Base-by-base conservation (phyloP, 2,888 invertebrate species). In the Chorisops tibialis region DNA sequence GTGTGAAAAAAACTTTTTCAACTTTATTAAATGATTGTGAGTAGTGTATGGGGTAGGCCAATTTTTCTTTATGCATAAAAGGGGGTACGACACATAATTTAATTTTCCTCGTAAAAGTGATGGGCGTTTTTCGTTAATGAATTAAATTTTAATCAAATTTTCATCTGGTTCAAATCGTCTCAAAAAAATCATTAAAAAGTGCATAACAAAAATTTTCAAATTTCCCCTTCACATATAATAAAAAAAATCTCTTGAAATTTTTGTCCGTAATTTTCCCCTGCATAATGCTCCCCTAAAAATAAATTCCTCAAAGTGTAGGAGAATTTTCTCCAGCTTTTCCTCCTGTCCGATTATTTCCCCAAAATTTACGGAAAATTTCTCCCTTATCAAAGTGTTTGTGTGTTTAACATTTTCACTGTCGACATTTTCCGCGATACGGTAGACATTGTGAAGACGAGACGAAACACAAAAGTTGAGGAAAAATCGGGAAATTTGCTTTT, bases 351-450 rank as follows among this genome's bases (percentile, higher is more conserved):
- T n/a, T n/a, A 2, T 30, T 30, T 30, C 30, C 30, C 2, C 5
- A 43, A 14, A 43, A 45, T 11, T 5, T 38, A 38, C 12, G 39
- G 4, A 52, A 38, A 35, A 18, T 22, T 45, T 30, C 22, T 56
- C 56, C 45, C 45, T 56, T 43, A 56, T 43, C 30, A 56, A 19
- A 56, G 60, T 54, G 54, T 60, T 52, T 63, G 60, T 59, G 63
- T 60, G 45, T 48, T 56, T 63, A 60, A 61, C 63, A 60, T 54
- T 63, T 63, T 63, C 63, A 37, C 48, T 38, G 59, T 60, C 52
- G 60, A 60, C 50, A 63, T 63, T 61, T 63, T 61, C 63, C 63
- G 63, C 63, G 63, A 54, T 56, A 63, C 60, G 60, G 56, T 63
- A 63, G 61, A 63, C 60, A 63, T 60, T 56, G 50, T 54, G 48